Percentiles rank a stretch among this genome's conserved stretches.
Evolutionary conservation across 2,888 invertebrate species (phyloP).

Genomic region (Apocheima hispidaria): DNA sequence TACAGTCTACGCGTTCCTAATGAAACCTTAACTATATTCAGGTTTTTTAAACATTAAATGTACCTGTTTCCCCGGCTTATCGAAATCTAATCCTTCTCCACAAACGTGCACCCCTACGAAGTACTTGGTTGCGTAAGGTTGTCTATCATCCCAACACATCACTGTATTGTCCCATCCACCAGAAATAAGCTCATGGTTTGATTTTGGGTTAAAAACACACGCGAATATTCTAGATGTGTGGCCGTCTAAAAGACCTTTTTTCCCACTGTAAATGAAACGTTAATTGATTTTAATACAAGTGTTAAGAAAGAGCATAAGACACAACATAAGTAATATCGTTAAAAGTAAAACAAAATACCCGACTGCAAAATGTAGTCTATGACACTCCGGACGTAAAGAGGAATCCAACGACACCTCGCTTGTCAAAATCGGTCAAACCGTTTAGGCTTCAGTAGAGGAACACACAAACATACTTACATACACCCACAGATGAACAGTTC

Average conservation of each 20-base stretch:
- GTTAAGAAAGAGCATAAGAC: too few relatives aligned
- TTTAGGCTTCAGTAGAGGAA: too few relatives aligned
- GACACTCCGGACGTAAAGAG: too few relatives aligned
- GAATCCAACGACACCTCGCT: too few relatives aligned
- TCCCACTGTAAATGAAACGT: constrained; percentile 64
- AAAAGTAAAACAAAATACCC: too few relatives aligned
- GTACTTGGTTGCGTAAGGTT: constrained; percentile 86
- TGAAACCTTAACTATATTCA: neutral
- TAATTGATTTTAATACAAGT: neutral
- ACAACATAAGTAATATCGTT: too few relatives aligned
- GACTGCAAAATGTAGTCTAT: too few relatives aligned
- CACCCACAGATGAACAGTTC: too few relatives aligned
- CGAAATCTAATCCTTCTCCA: constrained; percentile 89
- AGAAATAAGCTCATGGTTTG: constrained; percentile 88
- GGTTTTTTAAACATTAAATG: neutral
- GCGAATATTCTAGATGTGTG: constrained; percentile 88
- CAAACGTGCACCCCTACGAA: constrained; percentile 88
- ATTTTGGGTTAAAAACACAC: constrained; percentile 88
- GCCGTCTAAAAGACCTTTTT: constrained; percentile 82
- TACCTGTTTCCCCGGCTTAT: constrained; percentile 87
- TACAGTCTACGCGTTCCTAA: too few relatives aligned
- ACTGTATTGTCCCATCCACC: constrained; percentile 89
- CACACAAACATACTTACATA: too few relatives aligned
- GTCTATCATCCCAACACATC: constrained; percentile 89
- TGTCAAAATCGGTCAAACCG: too few relatives aligned